Conservation (phyloP, 2,797 vertebrate species). For the Lutjanus campechanus region DNA sequence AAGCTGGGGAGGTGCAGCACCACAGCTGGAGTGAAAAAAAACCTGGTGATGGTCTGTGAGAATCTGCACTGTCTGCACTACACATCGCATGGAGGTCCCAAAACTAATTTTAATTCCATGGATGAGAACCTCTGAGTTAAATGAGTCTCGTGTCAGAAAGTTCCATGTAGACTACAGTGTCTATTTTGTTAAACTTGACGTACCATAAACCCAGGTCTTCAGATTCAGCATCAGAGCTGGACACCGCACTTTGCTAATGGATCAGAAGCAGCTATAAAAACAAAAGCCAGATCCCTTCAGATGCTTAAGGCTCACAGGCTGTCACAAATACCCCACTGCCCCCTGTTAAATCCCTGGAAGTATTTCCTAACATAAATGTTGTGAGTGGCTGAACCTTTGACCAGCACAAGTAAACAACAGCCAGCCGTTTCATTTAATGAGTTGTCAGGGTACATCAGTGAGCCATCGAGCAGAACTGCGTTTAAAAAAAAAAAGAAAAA, state of each 20-base stretch:
- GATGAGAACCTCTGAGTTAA: not conserved
- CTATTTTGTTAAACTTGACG: not conserved
- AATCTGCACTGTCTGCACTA: not conserved
- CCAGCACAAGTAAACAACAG: conserved; percentile 41
- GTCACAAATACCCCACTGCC: conserved; percentile 3
- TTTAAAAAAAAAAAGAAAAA: conserved; percentile 4
- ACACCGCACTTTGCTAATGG: conserved; percentile 1
- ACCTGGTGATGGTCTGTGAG: not conserved
- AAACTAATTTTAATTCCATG: not conserved
- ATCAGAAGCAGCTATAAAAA: not conserved
- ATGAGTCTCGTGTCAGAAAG: not conserved
- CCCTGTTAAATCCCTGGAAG: not conserved
- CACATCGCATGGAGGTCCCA: not conserved
- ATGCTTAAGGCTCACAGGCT: conserved; percentile 7
- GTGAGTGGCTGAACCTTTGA: conserved; percentile 38
- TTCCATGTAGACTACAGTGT: not conserved
- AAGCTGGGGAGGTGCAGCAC: not conserved
- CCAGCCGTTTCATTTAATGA: conserved; percentile 45
- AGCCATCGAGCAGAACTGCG: conserved; percentile 30
- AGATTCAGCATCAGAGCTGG: not conserved
- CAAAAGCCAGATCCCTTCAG: not conserved
- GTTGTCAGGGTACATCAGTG: conserved; percentile 27
- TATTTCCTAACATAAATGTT: conserved; percentile 17
- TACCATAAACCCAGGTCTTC: not conserved
- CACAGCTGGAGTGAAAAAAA: too few relatives aligned